Base-by-base conservation (phyloP, 2,797 vertebrate species). In the Neoniphon sammara region DNA sequence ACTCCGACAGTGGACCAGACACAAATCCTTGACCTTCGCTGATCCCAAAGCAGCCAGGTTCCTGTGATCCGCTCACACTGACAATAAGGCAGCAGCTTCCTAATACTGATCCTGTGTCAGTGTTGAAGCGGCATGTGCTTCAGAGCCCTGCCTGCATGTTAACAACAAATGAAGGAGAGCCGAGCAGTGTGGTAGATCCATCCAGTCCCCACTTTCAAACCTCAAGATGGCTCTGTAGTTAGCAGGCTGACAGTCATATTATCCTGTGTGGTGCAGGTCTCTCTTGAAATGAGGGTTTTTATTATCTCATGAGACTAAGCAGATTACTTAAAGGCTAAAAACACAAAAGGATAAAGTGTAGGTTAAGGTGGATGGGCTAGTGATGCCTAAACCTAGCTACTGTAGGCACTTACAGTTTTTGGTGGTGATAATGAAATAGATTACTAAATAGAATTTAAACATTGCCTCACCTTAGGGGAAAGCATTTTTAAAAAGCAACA, bases 1-100 rank as follows among this genome's bases (percentile, higher is more conserved):
- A 83, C 75, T 66, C 81, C 11, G 52, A 87, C 39, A 31, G 52
- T 18, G 62, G 52, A 68, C 71, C 78, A 20, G 67, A 84, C 39
- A 23, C 64, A 20, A 77, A 76, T 58, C 93, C 90, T 34, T 93
- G 88, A 94, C 57, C 27, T 2, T 53, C 44, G 57, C 73, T 11
- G 64, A 75, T 55, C 59, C 63, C 0, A 2, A 67, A 65, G 60
- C 71, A 20, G 58, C 47, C 23, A 61, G 11, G 23, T 74, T 76
- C 65, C 61, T 60, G 11, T 18, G n/a, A 50, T 6, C 47, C 31
- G 55, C 12, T 56, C 14, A 44, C n/a, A 42, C 66, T 54, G 53
- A 62, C 8, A 30, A 14, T 53, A 21, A 44, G 76, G 84, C 78
- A 59, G 55, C 39, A 12, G 39, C 39, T 42, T 67, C 68, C 70